Evolutionary conservation across 2,888 invertebrate species (phyloP).

Genomic region (Resseliella maxima): DNA sequence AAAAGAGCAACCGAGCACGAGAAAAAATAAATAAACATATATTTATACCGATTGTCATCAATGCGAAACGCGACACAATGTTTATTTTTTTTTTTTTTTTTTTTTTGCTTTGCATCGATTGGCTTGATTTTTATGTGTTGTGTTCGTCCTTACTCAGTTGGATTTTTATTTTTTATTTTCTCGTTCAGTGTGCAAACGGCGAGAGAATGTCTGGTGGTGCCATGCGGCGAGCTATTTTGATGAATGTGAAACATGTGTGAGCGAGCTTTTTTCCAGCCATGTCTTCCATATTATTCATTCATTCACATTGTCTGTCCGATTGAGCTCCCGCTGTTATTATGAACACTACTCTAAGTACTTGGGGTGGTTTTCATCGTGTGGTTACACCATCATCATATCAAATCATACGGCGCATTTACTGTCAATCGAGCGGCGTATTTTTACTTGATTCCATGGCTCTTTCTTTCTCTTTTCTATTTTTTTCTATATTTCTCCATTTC

Average conservation of each 20-base stretch:
- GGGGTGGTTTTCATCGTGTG: constrained; percentile 17
- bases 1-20: neutral
- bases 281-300: constrained; percentile 20
- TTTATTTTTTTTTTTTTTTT: neutral
- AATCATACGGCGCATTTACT: constrained; percentile 45
- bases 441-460: neutral
- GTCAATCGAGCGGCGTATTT: constrained; percentile 18
- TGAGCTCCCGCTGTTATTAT: constrained; percentile 41
- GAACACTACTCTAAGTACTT: neutral
- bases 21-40: neutral
- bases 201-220: neutral
- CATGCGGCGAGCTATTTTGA: constrained; percentile 43
- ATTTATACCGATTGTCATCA: neutral
- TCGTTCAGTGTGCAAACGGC: neutral
- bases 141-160: neutral
- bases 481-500: too few species aligned
- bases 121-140: constrained; percentile 1
- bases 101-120: neutral
- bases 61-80: neutral
- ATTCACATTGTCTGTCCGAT: constrained; percentile 43
- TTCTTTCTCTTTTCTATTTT: too few species aligned
- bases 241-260: constrained; percentile 33
- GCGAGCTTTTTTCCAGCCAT: neutral
- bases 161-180: too few species aligned
- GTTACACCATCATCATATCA: constrained; percentile 10